These are phyloP conservation scores for Andrena trimmerana DNA, from an alignment of 2,888 invertebrate genomes.

Conservation along the genomic window DNA sequence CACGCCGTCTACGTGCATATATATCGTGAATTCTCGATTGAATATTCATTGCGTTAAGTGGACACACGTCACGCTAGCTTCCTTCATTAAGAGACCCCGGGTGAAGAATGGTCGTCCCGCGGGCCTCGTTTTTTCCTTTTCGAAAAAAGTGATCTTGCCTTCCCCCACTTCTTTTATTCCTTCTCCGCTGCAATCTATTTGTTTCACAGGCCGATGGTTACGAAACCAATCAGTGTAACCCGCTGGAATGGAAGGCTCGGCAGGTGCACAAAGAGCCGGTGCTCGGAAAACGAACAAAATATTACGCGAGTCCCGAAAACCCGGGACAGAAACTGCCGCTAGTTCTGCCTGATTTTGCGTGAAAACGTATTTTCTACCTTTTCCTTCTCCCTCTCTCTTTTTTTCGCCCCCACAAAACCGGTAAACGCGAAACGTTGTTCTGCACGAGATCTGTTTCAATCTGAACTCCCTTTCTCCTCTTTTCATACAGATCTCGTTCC, in stretches of 20 bases:
- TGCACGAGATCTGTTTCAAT: constrained; percentile 3
- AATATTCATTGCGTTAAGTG: neutral
- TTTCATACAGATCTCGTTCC: neutral
- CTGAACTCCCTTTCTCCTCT: neutral
- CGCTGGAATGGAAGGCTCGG: constrained; percentile 70
- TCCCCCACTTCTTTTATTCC: constrained; percentile 48
- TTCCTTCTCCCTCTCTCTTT: neutral
- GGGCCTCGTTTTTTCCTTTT: constrained; percentile 51
- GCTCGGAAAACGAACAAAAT: constrained; percentile 61
- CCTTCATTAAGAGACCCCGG: neutral
- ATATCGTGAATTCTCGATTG: neutral
- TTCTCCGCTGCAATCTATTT: constrained; percentile 73
- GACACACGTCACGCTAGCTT: neutral
- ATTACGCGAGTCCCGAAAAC: constrained; percentile 55
- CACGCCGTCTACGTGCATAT: neutral
- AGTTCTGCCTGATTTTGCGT: constrained; percentile 43
- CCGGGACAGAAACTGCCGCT: constrained; percentile 20
- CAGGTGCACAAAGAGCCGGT: constrained; percentile 70
- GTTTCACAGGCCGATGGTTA: constrained; percentile 75
- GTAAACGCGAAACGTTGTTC: neutral
- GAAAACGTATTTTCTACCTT: constrained; percentile 33
- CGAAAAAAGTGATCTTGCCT: constrained; percentile 51
- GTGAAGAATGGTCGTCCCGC: constrained; percentile 20
- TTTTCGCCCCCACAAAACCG: constrained; percentile 8
- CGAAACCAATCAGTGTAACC: constrained; percentile 75